Base-by-base conservation (phyloP, 2,113 vertebrate species). In the Campylomormyrus tamandua region DNA sequence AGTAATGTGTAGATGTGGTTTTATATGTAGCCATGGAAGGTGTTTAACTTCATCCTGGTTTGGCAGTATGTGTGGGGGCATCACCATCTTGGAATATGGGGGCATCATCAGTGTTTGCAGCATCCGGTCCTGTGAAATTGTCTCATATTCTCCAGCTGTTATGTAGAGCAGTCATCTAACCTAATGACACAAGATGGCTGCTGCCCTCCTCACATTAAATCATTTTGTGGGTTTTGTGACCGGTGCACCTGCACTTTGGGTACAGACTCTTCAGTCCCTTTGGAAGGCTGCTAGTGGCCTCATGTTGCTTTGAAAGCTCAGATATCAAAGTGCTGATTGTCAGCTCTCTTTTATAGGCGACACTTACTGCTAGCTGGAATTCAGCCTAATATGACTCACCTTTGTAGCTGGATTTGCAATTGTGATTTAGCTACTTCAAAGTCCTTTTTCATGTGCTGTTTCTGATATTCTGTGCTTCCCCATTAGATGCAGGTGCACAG, bases 341-440 rank as follows among this genome's bases (percentile, higher is more conserved):
- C 74, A 39, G 35, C 4, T 19, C 74, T 80, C 31, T 42, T 80
- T 80, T 39, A 42, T 39, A 80, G 74, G 35, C 19, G 15, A 80
- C 74, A 80, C 74, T 39, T 35, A 77, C 74, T 19, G 74, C 74
- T 42, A 80, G 70, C 70, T 77, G 70, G 31, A 4, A 77, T 77
- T 35, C 70, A 77, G 35, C 15, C 74, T 80, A 42, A 80, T 80
- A 17, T 19, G 13, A 42, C 74, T 80, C 74, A 80, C 74, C 74
- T 39, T 17, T 80, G 74, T 80, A 80, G 74, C 74, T 42, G 74
- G 35, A 80, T 80, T 80, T 80, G 74, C 35, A 80, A 80, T 80
- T 80, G 74, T 80, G 74, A 80, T 80, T 80, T 80, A 19, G 74
- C 35, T 80, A 39, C 74, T 80, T 80, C 74, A 80, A 80, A 80